A percentile compares a stretch with the other conserved stretches of the same genome.
Conservation (phyloP, 2,797 vertebrate genomes). For the Gorsachius magnificus region DNA sequence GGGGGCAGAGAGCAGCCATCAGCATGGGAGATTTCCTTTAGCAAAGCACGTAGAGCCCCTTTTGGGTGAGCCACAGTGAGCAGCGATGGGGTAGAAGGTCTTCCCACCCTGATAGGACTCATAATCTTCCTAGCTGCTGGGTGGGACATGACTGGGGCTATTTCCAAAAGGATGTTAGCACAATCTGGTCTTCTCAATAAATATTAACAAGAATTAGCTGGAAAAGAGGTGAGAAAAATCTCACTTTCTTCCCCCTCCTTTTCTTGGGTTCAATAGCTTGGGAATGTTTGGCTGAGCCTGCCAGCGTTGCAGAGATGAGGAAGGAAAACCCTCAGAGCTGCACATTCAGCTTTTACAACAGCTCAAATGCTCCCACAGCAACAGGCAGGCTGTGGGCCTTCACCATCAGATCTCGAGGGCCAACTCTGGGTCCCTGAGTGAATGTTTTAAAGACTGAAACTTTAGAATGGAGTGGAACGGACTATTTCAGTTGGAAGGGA, state of each 20-base stretch:
- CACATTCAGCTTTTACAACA: neutral
- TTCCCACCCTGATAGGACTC: neutral
- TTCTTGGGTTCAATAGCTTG: neutral
- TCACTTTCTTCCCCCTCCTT: neutral
- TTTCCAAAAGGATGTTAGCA: neutral
- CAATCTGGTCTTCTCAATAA: neutral
- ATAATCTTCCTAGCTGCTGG: neutral
- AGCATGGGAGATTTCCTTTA: neutral
- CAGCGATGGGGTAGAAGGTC: neutral
- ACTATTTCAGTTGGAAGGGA: neutral
- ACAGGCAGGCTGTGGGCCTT: neutral
- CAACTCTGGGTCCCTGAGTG: neutral
- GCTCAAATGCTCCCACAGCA: neutral
- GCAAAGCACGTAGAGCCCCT: fast-evolving
- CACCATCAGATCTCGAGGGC: no score
- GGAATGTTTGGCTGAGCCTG: neutral
- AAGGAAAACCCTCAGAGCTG: neutral
- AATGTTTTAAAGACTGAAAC: neutral
- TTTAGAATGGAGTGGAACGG: neutral
- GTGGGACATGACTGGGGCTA: neutral
- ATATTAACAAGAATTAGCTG: neutral
- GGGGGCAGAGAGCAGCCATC: neutral
- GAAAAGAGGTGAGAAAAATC: constrained; percentile 16
- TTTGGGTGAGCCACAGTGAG: neutral
- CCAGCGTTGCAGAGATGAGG: neutral